A percentile compares a stretch with the other conserved stretches of the same genome.
These are phyloP conservation scores for Catalaphyllia jardinei DNA, from an alignment of 64 coral and sea anemone species.

Conservation along the genomic window DNA sequence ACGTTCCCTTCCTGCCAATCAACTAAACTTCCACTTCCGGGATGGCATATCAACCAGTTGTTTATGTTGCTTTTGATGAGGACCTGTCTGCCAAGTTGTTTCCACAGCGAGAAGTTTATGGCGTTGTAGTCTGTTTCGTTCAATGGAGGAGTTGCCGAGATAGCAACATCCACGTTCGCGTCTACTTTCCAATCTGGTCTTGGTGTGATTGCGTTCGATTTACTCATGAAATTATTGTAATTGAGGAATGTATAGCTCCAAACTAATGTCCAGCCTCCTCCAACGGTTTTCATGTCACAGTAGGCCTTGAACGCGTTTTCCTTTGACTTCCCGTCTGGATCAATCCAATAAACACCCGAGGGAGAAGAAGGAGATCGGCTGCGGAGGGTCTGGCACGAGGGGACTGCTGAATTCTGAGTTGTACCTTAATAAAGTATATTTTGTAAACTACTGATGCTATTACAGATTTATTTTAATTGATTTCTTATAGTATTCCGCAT, in stretches of 20 bases:
- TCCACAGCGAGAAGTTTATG: slow-evolving; percentile 50
- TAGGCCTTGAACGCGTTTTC: slow-evolving; percentile 15
- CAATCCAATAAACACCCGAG: slow-evolving; percentile 42
- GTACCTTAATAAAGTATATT: not conserved
- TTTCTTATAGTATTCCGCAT: too few species aligned
- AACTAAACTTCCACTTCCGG: not conserved
- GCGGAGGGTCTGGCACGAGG: not conserved
- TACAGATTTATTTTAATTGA: too few species aligned
- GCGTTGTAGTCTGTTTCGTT: slow-evolving; percentile 47
- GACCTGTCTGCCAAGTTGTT: slow-evolving; percentile 36
- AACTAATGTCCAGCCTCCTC: slow-evolving; percentile 17
- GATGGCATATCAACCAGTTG: slow-evolving; percentile 14
- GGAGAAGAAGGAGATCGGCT: not conserved
- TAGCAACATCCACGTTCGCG: not conserved
- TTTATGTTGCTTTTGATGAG: slow-evolving; percentile 36
- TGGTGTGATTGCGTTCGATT: slow-evolving; percentile 28
- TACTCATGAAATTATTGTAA: not conserved
- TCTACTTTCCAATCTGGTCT: not conserved
- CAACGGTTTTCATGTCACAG: slow-evolving; percentile 29
- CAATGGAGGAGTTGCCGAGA: not conserved
- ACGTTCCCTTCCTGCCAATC: not conserved
- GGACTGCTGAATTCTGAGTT: not conserved
- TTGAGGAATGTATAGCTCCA: slow-evolving; percentile 30
- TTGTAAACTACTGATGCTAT: not conserved
- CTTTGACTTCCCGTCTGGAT: slow-evolving; percentile 27